Percentiles rank a stretch among this genome's conserved stretches.
Conservation (phyloP, 2,797 vertebrate species). For the Pelochelys cantorii region DNA sequence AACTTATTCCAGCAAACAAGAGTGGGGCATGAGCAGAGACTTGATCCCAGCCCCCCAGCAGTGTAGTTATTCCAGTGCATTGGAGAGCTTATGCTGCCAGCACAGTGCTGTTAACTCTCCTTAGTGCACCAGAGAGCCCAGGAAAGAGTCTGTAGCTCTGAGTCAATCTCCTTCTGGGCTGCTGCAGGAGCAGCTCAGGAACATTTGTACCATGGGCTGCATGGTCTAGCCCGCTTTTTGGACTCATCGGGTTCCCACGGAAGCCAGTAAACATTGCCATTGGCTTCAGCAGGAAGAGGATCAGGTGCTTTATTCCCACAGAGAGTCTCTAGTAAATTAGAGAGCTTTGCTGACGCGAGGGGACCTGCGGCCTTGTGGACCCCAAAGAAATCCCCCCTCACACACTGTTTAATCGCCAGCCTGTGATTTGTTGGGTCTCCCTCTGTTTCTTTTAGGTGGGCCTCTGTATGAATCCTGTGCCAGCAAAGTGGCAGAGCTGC, state of each 20-base stretch:
- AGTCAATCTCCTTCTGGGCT: not conserved
- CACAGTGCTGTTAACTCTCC: not conserved
- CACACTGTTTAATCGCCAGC: not conserved
- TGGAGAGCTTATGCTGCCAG: not conserved
- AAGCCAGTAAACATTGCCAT: not conserved
- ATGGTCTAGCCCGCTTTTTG: rapidly evolving
- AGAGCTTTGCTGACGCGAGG: not conserved
- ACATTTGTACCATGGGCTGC: not conserved
- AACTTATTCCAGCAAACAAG: not conserved
- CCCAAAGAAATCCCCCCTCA: not conserved
- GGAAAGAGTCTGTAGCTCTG: not conserved
- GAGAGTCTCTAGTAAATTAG: not conserved
- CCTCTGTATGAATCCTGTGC: slow-evolving; percentile 86
- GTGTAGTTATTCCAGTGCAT: not conserved
- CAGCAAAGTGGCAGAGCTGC: slow-evolving; percentile 85
- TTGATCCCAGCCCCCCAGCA: not conserved
- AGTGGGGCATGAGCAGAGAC: not conserved
- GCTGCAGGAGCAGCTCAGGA: not conserved
- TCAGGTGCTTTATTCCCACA: not conserved
- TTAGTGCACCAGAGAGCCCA: not conserved
- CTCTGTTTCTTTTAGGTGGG: slow-evolving; percentile 74
- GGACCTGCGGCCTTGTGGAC: not conserved
- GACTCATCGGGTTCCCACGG: rapidly evolving
- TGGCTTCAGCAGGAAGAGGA: not conserved
- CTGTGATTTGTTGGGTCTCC: not conserved